These are phyloP conservation scores for Osmerus mordax DNA, from an alignment of 2,113 vertebrate species.

Conservation along the genomic window DNA sequence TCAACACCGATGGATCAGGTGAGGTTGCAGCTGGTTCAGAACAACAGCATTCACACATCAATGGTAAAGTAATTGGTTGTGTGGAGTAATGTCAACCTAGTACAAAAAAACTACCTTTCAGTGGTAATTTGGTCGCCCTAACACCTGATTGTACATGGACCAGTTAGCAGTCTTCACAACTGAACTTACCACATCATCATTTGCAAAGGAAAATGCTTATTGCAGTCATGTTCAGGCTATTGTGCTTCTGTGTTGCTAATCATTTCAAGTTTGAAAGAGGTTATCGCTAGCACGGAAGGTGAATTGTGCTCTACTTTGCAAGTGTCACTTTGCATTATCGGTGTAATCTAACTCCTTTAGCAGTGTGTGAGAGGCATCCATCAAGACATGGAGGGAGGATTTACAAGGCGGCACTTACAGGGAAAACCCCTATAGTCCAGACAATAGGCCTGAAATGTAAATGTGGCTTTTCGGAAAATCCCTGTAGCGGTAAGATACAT, in stretches of 20 bases:
- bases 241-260: too few species aligned
- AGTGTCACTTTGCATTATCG: constrained; percentile 26
- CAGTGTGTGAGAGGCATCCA: constrained; percentile 24
- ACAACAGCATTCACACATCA: too few species aligned
- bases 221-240: background rate
- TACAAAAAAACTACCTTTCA: too few species aligned
- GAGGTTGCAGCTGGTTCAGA: too few species aligned
- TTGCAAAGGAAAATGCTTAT: background rate
- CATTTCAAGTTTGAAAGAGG: too few species aligned
- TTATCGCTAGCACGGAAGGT: too few species aligned
- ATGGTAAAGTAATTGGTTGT: too few species aligned
- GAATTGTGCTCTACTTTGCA: constrained; percentile 1
- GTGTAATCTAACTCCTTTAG: constrained; percentile 26
- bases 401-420: constrained; percentile 12
- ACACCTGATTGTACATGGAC: too few species aligned
- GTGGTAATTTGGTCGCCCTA: too few species aligned
- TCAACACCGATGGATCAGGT: too few species aligned
- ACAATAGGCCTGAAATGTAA: background rate
- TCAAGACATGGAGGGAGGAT: constrained; percentile 42
- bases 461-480: constrained; percentile 19
- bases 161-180: too few species aligned
- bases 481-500: constrained; percentile 34
- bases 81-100: too few species aligned
- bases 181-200: constrained; percentile 14
- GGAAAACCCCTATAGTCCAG: constrained; percentile 8